Evolutionary conservation across 2,797 vertebrate genomes (phyloP).

Genomic region (Toxotes lorentzi): DNA sequence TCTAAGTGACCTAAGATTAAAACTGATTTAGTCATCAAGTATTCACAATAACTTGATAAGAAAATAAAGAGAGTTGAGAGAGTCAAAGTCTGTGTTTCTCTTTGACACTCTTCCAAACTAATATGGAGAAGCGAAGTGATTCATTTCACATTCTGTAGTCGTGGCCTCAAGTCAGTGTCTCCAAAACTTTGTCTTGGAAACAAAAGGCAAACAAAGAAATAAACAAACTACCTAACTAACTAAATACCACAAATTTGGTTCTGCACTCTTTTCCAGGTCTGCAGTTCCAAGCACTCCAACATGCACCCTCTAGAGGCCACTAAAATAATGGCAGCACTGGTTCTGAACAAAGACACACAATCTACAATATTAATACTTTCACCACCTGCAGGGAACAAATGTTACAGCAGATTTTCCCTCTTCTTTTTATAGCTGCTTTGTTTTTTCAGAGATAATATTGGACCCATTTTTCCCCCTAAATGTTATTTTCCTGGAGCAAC

Average conservation of each 20-base stretch:
- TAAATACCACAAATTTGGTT: neutral
- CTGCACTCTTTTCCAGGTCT: neutral
- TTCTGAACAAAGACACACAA: neutral
- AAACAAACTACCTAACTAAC: neutral
- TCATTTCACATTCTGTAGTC: slow-evolving; percentile 28
- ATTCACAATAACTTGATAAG: slow-evolving; percentile 24
- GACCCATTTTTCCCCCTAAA: slow-evolving; percentile 18
- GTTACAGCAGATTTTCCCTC: slow-evolving; percentile 14
- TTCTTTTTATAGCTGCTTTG: slow-evolving; percentile 21
- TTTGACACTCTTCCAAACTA: slow-evolving; percentile 10
- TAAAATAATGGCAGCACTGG: neutral
- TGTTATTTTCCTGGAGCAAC: slow-evolving; percentile 40
- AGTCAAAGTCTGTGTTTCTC: neutral
- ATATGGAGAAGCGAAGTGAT: neutral
- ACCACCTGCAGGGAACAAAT: slow-evolving; percentile 27
- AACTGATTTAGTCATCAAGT: slow-evolving; percentile 25
- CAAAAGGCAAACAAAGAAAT: neutral
- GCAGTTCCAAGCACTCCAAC: neutral
- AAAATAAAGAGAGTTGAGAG: slow-evolving; percentile 13
- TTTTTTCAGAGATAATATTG: slow-evolving; percentile 28
- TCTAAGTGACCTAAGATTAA: neutral
- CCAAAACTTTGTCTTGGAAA: slow-evolving; percentile 4
- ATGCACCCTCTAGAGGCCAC: slow-evolving; percentile 1
- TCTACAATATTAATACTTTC: slow-evolving; percentile 36
- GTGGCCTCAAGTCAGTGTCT: slow-evolving; percentile 15